A percentile compares a stretch with the other conserved stretches of the same genome.
Evolutionary conservation across 30 jellyfish, hydroid and myxozoan species (phyloP).

Genomic region (Cassiopea xamachana): DNA sequence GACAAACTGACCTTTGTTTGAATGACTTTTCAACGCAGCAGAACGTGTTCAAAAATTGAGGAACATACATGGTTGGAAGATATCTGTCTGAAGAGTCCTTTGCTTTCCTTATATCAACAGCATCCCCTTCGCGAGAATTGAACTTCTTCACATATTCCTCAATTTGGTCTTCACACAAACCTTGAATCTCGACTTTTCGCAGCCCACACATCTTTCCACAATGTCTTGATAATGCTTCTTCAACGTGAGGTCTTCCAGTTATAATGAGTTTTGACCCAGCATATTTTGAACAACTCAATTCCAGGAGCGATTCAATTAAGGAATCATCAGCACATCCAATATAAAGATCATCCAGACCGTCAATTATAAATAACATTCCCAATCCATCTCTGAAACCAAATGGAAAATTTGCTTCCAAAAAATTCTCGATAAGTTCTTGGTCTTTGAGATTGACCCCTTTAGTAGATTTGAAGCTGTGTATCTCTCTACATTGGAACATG

Average conservation of each 20-base stretch:
- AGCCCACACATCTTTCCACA: not conserved
- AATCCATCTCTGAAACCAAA: not conserved
- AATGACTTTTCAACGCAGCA: not conserved
- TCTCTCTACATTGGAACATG: not conserved
- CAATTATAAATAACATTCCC: not conserved
- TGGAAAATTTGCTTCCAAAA: not conserved
- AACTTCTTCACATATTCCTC: not conserved
- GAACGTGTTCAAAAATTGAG: not conserved
- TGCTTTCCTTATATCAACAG: not conserved
- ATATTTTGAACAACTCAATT: not conserved
- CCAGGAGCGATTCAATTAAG: not conserved
- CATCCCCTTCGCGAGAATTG: not conserved
- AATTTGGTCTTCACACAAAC: not conserved
- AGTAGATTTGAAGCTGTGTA: not conserved
- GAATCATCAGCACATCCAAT: not conserved
- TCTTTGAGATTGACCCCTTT: not conserved
- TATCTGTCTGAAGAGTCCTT: not conserved
- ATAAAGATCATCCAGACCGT: not conserved
- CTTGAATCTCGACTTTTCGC: not conserved
- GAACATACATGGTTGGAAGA: not conserved
- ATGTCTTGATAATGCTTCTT: not conserved
- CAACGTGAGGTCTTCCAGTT: not conserved
- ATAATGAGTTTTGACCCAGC: not conserved
- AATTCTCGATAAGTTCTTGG: not conserved
- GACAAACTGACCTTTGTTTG: not conserved